These are phyloP conservation scores for Dipus sagitta DNA, from an alignment of 2,797 vertebrate genomes.

Conservation along the genomic window DNA sequence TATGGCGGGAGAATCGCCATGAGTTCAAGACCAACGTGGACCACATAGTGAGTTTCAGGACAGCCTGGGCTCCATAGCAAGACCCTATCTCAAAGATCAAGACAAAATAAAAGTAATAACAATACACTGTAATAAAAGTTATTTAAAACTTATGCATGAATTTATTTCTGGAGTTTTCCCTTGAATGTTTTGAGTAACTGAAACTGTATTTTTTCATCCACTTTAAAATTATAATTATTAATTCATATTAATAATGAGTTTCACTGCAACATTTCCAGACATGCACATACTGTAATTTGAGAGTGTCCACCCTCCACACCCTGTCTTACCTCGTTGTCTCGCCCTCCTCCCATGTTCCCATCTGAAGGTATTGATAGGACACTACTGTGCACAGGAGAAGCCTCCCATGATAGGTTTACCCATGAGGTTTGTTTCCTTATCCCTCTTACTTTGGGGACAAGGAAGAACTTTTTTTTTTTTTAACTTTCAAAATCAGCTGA, in stretches of 20 bases:
- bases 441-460: neutral
- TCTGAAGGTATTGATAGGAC: neutral
- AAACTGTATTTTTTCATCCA: neutral
- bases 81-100: neutral
- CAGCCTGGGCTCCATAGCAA: neutral
- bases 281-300: neutral
- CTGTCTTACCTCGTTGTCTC: neutral
- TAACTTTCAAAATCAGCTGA: slow-evolving; percentile 32
- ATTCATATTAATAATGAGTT: neutral
- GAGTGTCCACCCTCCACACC: too few species aligned
- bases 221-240: neutral
- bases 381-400: neutral
- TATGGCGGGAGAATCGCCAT: neutral
- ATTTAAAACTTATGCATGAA: neutral
- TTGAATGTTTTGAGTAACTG: neutral
- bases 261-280: neutral
- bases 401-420: neutral
- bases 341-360: neutral
- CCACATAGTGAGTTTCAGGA: neutral
- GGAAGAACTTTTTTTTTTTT: neutral
- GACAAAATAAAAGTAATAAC: neutral
- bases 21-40: neutral
- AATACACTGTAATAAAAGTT: neutral
- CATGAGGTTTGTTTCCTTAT: neutral
- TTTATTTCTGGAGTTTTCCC: neutral